Evolutionary conservation across 1,140 invertebrate genomes (phyloP).

Genomic region (Drosophila ohnishii): DNA sequence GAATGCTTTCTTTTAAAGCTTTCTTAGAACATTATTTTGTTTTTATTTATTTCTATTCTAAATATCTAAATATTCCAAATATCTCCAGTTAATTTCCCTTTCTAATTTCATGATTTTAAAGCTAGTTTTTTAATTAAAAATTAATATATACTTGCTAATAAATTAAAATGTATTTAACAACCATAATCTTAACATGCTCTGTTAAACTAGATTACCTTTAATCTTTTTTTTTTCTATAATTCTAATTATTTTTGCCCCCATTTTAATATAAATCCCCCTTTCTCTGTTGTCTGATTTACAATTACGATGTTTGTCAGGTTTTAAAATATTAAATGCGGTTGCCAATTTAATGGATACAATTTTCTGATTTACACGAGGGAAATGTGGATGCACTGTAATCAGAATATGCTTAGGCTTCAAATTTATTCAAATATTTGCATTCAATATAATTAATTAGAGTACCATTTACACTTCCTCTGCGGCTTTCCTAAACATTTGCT

Average conservation of each 20-base stretch:
- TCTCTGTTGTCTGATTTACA: conserved; percentile 1
- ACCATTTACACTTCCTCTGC: conserved; percentile 3
- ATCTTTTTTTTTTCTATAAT: neutral
- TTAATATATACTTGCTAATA: too few species aligned
- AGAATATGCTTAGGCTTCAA: neutral
- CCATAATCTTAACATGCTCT: neutral
- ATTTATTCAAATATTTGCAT: conserved; percentile 11
- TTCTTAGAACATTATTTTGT: too few species aligned
- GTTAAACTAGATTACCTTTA: neutral
- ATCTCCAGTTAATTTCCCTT: too few species aligned
- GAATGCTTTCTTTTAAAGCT: neutral
- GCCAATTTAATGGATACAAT: conserved; percentile 12
- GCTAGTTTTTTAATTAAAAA: too few species aligned
- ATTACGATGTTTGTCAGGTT: conserved; percentile 2
- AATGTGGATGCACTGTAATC: neutral
- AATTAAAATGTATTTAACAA: neutral
- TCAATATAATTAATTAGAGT: conserved; percentile 4
- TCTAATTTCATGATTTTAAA: too few species aligned
- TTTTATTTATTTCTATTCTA: too few species aligned
- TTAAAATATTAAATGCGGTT: conserved; percentile 12
- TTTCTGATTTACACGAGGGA: conserved; percentile 8
- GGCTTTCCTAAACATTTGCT: conserved; percentile 3
- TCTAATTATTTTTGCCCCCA: conserved; percentile 5
- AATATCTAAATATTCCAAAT: too few species aligned
- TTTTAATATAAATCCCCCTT: neutral